Percentiles rank a stretch among this genome's conserved stretches.
phyloP scores from a whole-genome alignment of 2,113 vertebrate species.

The Ceratotherium simum region DNA sequence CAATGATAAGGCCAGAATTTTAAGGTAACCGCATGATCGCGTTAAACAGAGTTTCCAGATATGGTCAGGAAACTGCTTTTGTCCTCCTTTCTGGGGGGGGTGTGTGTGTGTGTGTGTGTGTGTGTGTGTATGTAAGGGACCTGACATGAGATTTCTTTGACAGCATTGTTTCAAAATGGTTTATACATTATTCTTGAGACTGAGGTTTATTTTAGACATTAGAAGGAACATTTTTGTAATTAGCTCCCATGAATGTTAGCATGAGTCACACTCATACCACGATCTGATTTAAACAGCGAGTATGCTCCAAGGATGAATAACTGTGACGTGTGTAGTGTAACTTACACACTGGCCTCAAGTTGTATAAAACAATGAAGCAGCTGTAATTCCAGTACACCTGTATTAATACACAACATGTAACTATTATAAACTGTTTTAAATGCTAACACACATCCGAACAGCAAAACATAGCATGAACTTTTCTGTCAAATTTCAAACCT shows the following conservation, averaged over 20 bases:
- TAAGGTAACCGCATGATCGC: constrained; percentile 69
- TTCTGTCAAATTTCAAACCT: constrained; percentile 66
- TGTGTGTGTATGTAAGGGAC: neutral
- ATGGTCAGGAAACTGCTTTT: constrained; percentile 61
- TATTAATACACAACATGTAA: constrained; percentile 63
- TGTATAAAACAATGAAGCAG: constrained; percentile 62
- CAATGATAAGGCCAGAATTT: constrained; percentile 68
- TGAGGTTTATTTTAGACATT: constrained; percentile 61
- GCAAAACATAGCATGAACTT: constrained; percentile 54
- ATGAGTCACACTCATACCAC: constrained; percentile 67
- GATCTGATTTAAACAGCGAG: constrained; percentile 51
- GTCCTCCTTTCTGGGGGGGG: neutral
- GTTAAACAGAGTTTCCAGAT: neutral
- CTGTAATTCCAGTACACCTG: constrained; percentile 63
- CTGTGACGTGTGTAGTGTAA: constrained; percentile 15
- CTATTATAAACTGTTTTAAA: constrained; percentile 72
- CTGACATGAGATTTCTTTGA: neutral
- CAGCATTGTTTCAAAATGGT: constrained; percentile 59
- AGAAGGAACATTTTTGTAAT: constrained; percentile 65
- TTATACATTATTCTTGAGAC: constrained; percentile 51
- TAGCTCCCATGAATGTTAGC: constrained; percentile 48
- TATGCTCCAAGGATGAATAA: constrained; percentile 67
- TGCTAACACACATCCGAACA: constrained; percentile 52
- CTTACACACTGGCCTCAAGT: constrained; percentile 68
- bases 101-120: neutral